A percentile compares a stretch with the other conserved stretches of the same genome.
Conservation (phyloP, 1,140 invertebrate genomes). For the Lepidotrigona ventralis region DNA sequence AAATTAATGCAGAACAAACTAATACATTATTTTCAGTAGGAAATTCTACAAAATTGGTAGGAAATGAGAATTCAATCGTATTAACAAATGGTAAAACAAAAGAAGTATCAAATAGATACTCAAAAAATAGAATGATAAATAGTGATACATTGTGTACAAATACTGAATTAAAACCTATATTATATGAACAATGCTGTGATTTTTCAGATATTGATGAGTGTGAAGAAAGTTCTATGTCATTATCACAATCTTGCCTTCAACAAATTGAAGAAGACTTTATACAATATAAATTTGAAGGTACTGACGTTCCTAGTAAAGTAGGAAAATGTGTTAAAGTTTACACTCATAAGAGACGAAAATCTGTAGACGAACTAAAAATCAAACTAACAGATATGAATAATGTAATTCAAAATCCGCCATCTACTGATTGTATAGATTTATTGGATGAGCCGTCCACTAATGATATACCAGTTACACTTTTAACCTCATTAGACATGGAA, state of each 20-base stretch:
- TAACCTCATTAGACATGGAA: conserved; percentile 71
- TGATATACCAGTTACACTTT: conserved; percentile 70
- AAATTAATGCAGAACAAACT: conserved; percentile 11
- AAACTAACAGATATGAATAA: conserved; percentile 60
- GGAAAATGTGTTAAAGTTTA: conserved; percentile 76
- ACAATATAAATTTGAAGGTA: conserved; percentile 56
- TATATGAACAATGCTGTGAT: conserved; percentile 73
- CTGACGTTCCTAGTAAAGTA: conserved; percentile 67
- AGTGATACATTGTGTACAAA: conserved; percentile 29
- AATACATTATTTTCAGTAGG: conserved; percentile 27
- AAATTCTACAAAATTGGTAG: conserved; percentile 4
- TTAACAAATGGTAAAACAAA: conserved; percentile 21
- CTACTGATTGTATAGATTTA: conserved; percentile 73
- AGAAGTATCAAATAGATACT: conserved; percentile 34
- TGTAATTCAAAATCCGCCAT: conserved; percentile 59
- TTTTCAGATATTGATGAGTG: conserved; percentile 62
- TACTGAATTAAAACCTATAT: conserved; percentile 48
- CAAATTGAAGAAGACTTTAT: conserved; percentile 45
- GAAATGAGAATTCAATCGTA: conserved; percentile 4
- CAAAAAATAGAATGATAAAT: conserved; percentile 32
- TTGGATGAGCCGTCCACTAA: conserved; percentile 68
- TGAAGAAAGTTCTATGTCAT: conserved; percentile 42
- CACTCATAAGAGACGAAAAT: conserved; percentile 72
- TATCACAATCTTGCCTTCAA: conserved; percentile 47
- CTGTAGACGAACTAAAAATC: conserved; percentile 56